Percentiles rank a stretch among this genome's conserved stretches.
phyloP scores from a whole-genome alignment of 2,113 vertebrate species.

The Platysternon megacephalum region DNA sequence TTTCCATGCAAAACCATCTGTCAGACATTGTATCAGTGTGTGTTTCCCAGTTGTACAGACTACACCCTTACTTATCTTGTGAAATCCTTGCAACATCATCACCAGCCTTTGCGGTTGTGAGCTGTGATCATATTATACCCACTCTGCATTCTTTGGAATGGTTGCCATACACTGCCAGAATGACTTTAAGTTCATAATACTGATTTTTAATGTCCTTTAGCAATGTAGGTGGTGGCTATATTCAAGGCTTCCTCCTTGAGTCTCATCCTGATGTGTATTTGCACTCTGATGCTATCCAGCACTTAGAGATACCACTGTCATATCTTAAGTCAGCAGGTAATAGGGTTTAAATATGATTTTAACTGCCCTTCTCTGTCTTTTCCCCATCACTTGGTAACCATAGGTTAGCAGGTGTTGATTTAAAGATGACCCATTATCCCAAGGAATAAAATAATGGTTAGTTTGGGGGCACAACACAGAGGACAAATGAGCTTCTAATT shows the following conservation, averaged over 20 bases:
- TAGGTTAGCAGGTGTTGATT: conserved; percentile 36
- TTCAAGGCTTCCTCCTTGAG: background rate
- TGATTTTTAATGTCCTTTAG: background rate
- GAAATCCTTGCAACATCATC: background rate
- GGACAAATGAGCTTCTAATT: background rate
- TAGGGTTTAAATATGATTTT: background rate
- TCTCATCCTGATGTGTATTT: background rate
- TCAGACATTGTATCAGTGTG: background rate
- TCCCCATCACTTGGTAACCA: conserved; percentile 3
- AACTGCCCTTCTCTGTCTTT: conserved; percentile 42
- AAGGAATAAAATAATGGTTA: conserved; percentile 33
- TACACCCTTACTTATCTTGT: background rate
- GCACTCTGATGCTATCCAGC: background rate
- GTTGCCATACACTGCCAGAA: background rate
- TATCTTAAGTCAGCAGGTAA: background rate
- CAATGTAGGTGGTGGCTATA: background rate
- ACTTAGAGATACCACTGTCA: background rate
- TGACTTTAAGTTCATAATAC: background rate
- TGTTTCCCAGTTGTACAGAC: background rate
- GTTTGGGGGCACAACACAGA: background rate
- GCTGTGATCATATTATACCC: background rate
- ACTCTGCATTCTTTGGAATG: background rate
- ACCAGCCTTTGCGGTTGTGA: background rate
- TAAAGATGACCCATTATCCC: conserved; percentile 38
- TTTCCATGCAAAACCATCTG: background rate